Conservation (phyloP, 2,888 invertebrate species). For the Melinaea menophilus region DNA sequence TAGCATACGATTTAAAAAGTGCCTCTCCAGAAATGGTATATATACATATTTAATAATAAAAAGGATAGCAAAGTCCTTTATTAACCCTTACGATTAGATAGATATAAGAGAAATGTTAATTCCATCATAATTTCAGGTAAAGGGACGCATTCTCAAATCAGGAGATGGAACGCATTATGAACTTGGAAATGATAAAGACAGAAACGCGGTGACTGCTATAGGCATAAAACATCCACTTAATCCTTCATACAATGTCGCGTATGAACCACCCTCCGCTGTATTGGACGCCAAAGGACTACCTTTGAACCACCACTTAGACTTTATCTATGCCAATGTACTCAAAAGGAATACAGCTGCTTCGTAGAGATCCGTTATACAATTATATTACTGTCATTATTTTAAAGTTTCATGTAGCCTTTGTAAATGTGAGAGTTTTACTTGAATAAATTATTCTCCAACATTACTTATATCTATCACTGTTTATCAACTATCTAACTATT, state of each 20-base stretch:
- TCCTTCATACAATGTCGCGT: slow-evolving; percentile 55
- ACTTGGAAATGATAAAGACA: slow-evolving; percentile 63
- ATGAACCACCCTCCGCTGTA: slow-evolving; percentile 45
- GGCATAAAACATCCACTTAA: slow-evolving; percentile 65
- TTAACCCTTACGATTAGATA: too few species aligned
- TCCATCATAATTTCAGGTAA: slow-evolving; percentile 52
- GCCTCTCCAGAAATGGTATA: slow-evolving; percentile 61
- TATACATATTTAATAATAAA: neutral
- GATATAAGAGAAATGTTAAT: neutral
- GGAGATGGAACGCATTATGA: slow-evolving; percentile 82
- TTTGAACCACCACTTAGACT: slow-evolving; percentile 57
- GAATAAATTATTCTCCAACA: too few species aligned
- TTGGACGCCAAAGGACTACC: slow-evolving; percentile 57
- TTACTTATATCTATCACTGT: too few species aligned
- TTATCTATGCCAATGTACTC: slow-evolving; percentile 36
- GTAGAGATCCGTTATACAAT: slow-evolving; percentile 8
- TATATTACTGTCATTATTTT: neutral
- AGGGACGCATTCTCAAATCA: slow-evolving; percentile 76
- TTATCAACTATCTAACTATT: too few species aligned
- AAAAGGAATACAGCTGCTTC: slow-evolving; percentile 23
- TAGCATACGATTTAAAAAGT: slow-evolving; percentile 80
- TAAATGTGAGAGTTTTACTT: too few species aligned
- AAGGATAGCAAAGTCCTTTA: too few species aligned
- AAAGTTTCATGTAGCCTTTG: too few species aligned
- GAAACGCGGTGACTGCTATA: slow-evolving; percentile 47